Base-by-base conservation (phyloP, 2,797 vertebrate species). In the Phalloptychus januarius region DNA sequence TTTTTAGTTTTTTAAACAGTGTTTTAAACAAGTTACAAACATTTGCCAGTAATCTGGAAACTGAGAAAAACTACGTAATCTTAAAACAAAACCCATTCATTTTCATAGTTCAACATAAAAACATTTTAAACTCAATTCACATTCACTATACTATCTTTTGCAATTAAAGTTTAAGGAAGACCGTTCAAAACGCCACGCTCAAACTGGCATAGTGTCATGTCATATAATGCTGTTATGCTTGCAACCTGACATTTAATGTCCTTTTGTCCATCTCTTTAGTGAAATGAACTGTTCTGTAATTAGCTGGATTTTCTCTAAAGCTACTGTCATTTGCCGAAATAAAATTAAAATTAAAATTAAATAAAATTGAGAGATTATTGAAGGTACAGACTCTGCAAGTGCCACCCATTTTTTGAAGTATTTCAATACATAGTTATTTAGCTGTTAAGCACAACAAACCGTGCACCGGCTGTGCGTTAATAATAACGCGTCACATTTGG, bases 401-500 rank as follows among this genome's bases (percentile, higher is more conserved):
- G 52, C 10, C 20, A 11, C 28, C 31, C 28, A 18, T 61, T 31
- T 33, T 31, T 61, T 16, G 0, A 61, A 61, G 31, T 58, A 33
- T 33, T 61, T 31, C 23, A 33, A 33, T 16, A 31, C 13, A 0
- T 33, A 18, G 5, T n/a, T 7, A 18, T 18, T 33, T 61, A 61
- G 56, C 28, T 61, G 7, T 31, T 33, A 31, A 61, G 7, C 58
- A 16, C 58, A 90, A 93, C 92, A 5, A 63, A 88, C 80, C 16
- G 36, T 95, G 1, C 82, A 93, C 72, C 50, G 95, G 7, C n/a
- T 94, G 31, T 95, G 95, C 63, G 77, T 95, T 0, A 95, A 95
- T 69, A 95, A 95, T 71, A 95, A 95, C 1, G 89, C 16, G 0
- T 93, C 93, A 40, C 77, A 75, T 44, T 42, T 44, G n/a, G 7